These are phyloP conservation scores for Drosophila arizonae DNA, from an alignment of 1,140 invertebrate genomes.

Conservation along the genomic window DNA sequence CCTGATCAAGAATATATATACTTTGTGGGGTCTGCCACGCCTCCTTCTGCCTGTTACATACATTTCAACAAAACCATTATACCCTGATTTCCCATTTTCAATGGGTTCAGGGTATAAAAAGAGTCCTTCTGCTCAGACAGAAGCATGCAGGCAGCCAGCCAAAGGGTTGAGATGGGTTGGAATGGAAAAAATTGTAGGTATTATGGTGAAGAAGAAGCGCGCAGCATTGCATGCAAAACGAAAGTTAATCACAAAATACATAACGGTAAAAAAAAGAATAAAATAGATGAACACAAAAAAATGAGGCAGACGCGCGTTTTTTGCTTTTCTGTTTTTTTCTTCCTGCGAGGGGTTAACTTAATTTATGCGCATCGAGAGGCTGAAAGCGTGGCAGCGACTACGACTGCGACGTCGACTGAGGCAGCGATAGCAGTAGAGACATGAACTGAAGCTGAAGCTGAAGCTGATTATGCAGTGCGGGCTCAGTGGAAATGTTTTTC, in stretches of 20 bases:
- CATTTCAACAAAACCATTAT: too few relatives aligned
- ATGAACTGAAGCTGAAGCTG: constrained; percentile 3
- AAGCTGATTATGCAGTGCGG: constrained; percentile 67
- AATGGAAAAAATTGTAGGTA: constrained; percentile 3
- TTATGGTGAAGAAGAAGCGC: constrained; percentile 29
- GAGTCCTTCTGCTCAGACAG: constrained; percentile 23
- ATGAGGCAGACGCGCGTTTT: constrained; percentile 69
- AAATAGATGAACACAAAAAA: constrained; percentile 71
- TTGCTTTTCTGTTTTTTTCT: constrained; percentile 45
- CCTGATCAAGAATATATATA: too few relatives aligned
- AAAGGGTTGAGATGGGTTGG: constrained; percentile 45
- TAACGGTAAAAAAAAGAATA: constrained; percentile 62
- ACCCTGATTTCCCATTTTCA: too few relatives aligned
- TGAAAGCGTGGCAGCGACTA: constrained; percentile 66
- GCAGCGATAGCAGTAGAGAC: constrained; percentile 20
- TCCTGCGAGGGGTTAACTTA: constrained; percentile 76
- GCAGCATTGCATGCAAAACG: constrained; percentile 72
- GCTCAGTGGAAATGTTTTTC: constrained; percentile 58
- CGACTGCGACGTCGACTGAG: constrained; percentile 28
- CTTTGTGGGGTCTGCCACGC: too few relatives aligned
- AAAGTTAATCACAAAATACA: constrained; percentile 82
- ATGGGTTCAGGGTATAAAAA: too few relatives aligned
- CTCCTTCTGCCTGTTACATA: too few relatives aligned
- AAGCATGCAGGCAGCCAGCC: constrained; percentile 10
- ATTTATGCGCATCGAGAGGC: constrained; percentile 72